These are phyloP conservation scores for Trematocara variabile DNA, from an alignment of 2,113 vertebrate species.

Conservation along the genomic window DNA sequence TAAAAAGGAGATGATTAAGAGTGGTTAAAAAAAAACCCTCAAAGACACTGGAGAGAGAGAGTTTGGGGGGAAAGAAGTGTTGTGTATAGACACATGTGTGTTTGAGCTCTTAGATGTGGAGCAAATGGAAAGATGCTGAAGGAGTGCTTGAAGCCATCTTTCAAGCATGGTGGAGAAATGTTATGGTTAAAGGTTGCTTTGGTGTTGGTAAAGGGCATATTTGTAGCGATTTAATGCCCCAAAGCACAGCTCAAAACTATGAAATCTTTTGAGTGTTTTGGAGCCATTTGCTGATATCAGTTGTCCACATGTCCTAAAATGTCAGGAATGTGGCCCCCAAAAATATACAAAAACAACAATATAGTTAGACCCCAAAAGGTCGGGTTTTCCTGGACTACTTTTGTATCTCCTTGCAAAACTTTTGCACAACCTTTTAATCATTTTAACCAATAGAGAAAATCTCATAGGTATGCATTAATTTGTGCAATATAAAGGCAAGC, in stretches of 20 bases:
- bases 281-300: not conserved
- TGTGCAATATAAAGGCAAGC: not conserved
- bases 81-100: not conserved
- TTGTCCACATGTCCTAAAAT: not conserved
- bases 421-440: not conserved
- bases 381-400: not conserved
- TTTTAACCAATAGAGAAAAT: not conserved
- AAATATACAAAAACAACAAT: not conserved
- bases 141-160: not conserved
- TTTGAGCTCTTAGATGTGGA: not conserved
- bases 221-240: not conserved
- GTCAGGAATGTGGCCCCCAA: not conserved
- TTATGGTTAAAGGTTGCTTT: not conserved
- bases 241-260: not conserved
- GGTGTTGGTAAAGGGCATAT: not conserved
- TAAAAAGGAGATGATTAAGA: not conserved
- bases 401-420: not conserved
- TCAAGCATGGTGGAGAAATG: not conserved
- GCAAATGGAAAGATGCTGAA: not conserved
- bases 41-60: not conserved
- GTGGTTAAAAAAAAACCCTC: accelerated
- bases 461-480: not conserved
- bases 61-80: not conserved
- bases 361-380: not conserved
- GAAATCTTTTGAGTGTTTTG: not conserved